A percentile compares a stretch with the other conserved stretches of the same genome.
phyloP scores from a whole-genome alignment of 64 coral and sea anemone species.

The Astreopora myriophthalma region DNA sequence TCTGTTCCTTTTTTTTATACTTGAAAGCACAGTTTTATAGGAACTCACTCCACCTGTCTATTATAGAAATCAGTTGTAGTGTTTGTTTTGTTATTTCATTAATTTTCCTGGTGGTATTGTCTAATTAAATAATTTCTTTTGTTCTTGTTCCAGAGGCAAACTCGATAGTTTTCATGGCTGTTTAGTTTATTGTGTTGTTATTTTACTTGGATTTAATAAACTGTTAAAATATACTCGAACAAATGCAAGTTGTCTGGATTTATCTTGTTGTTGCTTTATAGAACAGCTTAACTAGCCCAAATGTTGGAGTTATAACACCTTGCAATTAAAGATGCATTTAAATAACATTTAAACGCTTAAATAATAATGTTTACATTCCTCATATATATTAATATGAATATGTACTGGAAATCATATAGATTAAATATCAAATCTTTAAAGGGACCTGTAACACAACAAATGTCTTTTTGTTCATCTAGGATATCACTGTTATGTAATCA shows the following conservation, averaged over 20 bases:
- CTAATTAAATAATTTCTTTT: background rate
- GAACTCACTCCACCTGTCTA: background rate
- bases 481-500: background rate
- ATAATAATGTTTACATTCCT: background rate
- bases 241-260: background rate
- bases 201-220: background rate
- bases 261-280: background rate
- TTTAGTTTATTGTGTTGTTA: background rate
- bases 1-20: background rate
- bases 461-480: background rate
- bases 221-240: background rate
- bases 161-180: background rate
- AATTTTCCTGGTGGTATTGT: background rate
- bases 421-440: conserved; percentile 10
- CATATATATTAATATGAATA: background rate
- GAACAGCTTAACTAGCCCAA: background rate
- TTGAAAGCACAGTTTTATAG: background rate
- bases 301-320: background rate
- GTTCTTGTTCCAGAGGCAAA: background rate
- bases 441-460: background rate
- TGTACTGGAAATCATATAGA: background rate
- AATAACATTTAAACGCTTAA: background rate
- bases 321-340: background rate
- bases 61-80: background rate
- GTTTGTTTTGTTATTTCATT: background rate